These are phyloP conservation scores for Platichthys flesus DNA, from an alignment of 2,113 vertebrate genomes.

Conservation along the genomic window DNA sequence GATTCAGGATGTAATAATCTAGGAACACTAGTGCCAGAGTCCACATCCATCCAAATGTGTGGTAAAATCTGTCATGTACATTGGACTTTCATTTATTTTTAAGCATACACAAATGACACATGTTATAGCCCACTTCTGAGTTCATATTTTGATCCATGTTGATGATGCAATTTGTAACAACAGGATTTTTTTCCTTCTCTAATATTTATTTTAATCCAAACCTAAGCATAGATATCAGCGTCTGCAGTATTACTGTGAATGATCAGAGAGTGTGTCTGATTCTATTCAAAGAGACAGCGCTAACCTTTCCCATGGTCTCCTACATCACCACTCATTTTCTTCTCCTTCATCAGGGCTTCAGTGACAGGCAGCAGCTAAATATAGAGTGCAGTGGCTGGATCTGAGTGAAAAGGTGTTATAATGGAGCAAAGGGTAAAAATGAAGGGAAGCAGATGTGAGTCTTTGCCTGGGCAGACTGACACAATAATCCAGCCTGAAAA, in stretches of 20 bases:
- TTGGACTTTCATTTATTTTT: constrained; percentile 21
- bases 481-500: neutral
- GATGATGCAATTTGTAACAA: constrained; percentile 12
- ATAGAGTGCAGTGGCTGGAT: constrained; percentile 45
- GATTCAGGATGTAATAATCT: neutral
- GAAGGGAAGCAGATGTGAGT: neutral
- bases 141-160: neutral
- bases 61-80: constrained; percentile 40
- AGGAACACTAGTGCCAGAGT: neutral
- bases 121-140: neutral
- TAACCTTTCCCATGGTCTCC: constrained; percentile 62
- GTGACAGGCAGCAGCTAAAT: constrained; percentile 69
- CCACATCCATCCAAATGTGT: constrained; percentile 26
- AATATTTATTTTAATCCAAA: constrained; percentile 2
- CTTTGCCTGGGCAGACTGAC: neutral
- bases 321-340: constrained; percentile 59
- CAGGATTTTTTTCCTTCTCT: no score
- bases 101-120: neutral
- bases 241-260: constrained; percentile 45
- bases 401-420: constrained; percentile 45
- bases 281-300: constrained; percentile 54
- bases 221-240: constrained; percentile 59
- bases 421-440: constrained; percentile 26
- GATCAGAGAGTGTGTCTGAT: constrained; percentile 59
- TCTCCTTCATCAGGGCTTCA: constrained; percentile 60